These are phyloP conservation scores for Dasyornis broadbenti DNA, from an alignment of 2,113 vertebrate species.

Conservation along the genomic window DNA sequence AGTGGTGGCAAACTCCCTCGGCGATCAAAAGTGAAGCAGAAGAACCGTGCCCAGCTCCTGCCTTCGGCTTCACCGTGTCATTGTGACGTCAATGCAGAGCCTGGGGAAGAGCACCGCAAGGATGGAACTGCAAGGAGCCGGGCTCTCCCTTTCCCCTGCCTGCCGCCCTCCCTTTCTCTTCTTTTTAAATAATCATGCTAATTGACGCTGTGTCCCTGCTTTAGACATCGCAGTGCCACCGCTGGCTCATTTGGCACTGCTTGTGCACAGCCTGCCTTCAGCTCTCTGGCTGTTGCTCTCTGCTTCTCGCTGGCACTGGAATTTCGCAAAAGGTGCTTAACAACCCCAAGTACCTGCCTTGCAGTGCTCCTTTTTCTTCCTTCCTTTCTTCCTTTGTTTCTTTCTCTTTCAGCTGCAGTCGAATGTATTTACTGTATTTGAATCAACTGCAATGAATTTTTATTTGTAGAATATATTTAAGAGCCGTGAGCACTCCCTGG, in stretches of 20 bases:
- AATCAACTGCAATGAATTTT: neutral
- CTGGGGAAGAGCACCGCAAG: slow-evolving; percentile 40
- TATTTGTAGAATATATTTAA: neutral
- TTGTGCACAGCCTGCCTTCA: neutral
- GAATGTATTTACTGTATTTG: neutral
- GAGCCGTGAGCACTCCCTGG: neutral
- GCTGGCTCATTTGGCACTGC: neutral
- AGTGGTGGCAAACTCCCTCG: neutral
- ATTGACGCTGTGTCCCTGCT: neutral
- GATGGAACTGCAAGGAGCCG: neutral
- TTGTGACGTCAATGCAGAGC: slow-evolving; percentile 48
- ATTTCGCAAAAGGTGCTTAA: neutral
- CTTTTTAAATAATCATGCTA: neutral
- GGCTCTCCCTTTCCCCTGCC: neutral
- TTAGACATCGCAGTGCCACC: neutral
- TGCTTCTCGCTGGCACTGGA: neutral
- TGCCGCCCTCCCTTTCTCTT: neutral
- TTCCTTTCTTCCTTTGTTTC: neutral
- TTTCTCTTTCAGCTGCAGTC: neutral
- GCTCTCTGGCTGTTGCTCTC: neutral
- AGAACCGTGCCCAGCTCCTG: neutral
- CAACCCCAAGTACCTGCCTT: neutral
- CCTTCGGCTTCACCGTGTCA: slow-evolving; percentile 58
- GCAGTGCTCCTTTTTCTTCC: neutral
- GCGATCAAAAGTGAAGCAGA: neutral